Conservation (phyloP, 2,888 invertebrate species). For the Orthosia gothica region DNA sequence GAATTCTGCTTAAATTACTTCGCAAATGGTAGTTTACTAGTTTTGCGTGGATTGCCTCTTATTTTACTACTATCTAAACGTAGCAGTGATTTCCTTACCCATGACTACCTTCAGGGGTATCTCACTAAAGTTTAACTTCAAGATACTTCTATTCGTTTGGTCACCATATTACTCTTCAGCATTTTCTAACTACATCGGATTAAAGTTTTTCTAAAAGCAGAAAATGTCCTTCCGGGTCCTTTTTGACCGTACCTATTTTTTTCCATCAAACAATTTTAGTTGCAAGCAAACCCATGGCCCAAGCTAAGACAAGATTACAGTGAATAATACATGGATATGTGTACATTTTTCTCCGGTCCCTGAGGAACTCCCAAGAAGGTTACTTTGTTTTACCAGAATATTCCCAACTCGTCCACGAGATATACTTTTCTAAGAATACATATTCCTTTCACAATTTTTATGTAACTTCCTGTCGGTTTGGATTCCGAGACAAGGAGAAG, state of each 20-base stretch:
- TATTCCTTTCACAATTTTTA: constrained; percentile 43
- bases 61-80: constrained; percentile 31
- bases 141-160: neutral
- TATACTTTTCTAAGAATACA: constrained; percentile 30
- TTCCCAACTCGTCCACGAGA: constrained; percentile 43
- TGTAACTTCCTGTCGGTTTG: constrained; percentile 11
- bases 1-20: constrained; percentile 65
- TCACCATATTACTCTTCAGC: neutral
- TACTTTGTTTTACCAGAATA: constrained; percentile 52
- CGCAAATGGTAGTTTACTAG: constrained; percentile 47
- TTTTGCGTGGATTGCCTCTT: constrained; percentile 28
- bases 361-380: constrained; percentile 38
- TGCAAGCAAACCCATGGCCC: constrained; percentile 4
- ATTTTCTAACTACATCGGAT: neutral
- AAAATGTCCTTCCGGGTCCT: neutral
- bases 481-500: neutral
- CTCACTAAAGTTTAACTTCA: neutral
- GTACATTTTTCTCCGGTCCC: constrained; percentile 52
- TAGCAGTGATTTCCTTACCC: neutral
- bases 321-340: constrained; percentile 50
- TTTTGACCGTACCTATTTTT: neutral
- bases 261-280: constrained; percentile 7
- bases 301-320: constrained; percentile 21
- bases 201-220: neutral
- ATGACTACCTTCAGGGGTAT: neutral